Base-by-base conservation (phyloP, 2,888 invertebrate species). In the Dione vanillae region DNA sequence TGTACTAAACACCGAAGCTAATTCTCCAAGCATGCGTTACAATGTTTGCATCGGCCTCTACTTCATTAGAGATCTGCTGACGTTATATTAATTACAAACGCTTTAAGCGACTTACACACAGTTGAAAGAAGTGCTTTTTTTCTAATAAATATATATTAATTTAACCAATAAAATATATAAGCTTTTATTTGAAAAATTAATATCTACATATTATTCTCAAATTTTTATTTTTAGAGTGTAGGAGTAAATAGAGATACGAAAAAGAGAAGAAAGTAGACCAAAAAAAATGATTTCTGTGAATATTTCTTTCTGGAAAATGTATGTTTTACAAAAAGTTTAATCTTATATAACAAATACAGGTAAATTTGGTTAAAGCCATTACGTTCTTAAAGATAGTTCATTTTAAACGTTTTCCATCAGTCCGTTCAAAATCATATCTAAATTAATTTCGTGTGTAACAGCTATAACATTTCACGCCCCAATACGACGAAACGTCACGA, bases 31-130 rank as follows among this genome's bases (percentile, higher is more conserved):
- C 43, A 59, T 37, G 45, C 65, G 65, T 69, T 65, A 47, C 54
- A 69, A 40, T 19, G 37, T 54, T 51, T 51, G 43, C 52, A 65
- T 43, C 62, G 56, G 54, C n/a, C 58, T 69, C 69, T 59, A 61
- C 66, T 69, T 72, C 72, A 69, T 69, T 72, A 69, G 69, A 41
- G 41, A 62, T 19, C 43, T 37, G 49, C 62, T 66, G 62, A 69
- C 69, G 62, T 56, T 61, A 43, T 66, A 66, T 72, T 72, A 69
- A 72, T 72, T 58, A 69, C 52, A 37, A 59, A 43, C 51, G 41
- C 37, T 45, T 5, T 64, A 45, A 67, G 35, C 37, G 7, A n/a
- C 19, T 40, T 19, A 12, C 49, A 40, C 14, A 51, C 20, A 37
- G 1, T 37, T 16, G n/a, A 16, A 37, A 16, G n/a, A 19, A 45